Base-by-base conservation (phyloP, 2,888 invertebrate genomes). In the Synergus laeviventris region DNA sequence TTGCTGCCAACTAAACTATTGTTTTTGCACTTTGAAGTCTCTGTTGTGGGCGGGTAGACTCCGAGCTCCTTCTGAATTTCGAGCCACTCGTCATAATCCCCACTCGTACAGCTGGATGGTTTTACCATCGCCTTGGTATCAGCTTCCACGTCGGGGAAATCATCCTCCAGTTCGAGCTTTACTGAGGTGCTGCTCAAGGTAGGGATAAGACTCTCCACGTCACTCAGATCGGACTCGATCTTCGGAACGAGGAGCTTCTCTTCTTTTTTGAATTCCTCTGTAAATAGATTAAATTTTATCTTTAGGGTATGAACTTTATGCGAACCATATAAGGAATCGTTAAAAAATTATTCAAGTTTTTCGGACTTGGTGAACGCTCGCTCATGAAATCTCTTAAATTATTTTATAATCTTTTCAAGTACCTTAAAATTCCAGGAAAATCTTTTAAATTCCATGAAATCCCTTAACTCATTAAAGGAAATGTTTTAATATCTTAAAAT, bases 11-110 rank as follows among this genome's bases (percentile, higher is more conserved):
- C 38, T 21, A 59, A 38, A 39, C 49, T 74, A 60, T 60, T 74
- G 60, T 60, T 21, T 60, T 74, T 74, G 54, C 59, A 74, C 31
- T 79, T 81, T 0, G 66, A 61, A n/a, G 76, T 49, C 24, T 66
- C 70, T 2, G 83, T 77, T n/a, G 66, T 9, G 11, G 74, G 59
- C 12, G 76, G 36, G 83, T 91, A 91, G 70, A 91, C 91, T 77
- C 93, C 94, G 9, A 94, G 90, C 85, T 94, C 95, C 75, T 94
- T 93, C 84, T 94, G 94, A 76, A 94, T 93, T 81, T 94, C 94
- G 59, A 94, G 91, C 94, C 94, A 94, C 86, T 94, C 94, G 86
- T 94, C 94, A 83, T 94, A 93, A 79, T 93, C 93, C 79, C 91
- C 91, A 79, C 88, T 88, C 24, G 88, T 84, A 79, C 89, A 88